Evolutionary conservation across 37 sponge, comb jelly and placozoan species (phyloP).

Genomic region (Crambe crambe): DNA sequence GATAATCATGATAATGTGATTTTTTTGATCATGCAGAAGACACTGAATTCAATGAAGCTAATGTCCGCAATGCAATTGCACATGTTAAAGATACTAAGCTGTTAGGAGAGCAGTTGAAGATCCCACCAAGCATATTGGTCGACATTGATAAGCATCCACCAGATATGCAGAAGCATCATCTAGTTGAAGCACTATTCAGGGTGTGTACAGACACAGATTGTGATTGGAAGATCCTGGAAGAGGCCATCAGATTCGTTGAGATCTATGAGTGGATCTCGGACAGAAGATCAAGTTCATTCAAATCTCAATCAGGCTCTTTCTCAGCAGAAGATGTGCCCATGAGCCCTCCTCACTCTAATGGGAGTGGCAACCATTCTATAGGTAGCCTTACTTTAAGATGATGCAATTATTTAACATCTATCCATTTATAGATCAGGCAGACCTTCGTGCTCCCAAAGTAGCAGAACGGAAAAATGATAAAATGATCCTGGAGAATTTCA

Average conservation of each 20-base stretch:
- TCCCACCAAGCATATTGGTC: not conserved
- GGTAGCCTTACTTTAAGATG: no score
- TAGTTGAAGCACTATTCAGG: not conserved
- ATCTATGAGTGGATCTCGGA: not conserved
- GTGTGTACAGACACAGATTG: constrained; percentile 12
- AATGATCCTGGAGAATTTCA: not conserved
- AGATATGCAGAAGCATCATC: not conserved
- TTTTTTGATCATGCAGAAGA: not conserved
- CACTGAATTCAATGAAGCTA: constrained; percentile 6
- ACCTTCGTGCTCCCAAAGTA: no score
- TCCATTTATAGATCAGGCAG: no score
- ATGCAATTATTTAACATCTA: no score
- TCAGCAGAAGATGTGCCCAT: no score
- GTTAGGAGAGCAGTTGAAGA: not conserved
- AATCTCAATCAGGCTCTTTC: not conserved
- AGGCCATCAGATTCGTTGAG: not conserved
- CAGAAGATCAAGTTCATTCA: not conserved
- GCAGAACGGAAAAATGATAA: no score
- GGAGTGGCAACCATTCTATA: no score
- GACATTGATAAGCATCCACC: constrained; percentile 12
- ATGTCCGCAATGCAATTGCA: constrained; percentile 8
- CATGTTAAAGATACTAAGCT: not conserved
- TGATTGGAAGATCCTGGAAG: not conserved
- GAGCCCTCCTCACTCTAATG: no score
- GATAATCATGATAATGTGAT: no score